Percentiles rank a stretch among this genome's conserved stretches.
Conservation (phyloP, 2,797 vertebrate genomes). For the Manis crassicaudata region DNA sequence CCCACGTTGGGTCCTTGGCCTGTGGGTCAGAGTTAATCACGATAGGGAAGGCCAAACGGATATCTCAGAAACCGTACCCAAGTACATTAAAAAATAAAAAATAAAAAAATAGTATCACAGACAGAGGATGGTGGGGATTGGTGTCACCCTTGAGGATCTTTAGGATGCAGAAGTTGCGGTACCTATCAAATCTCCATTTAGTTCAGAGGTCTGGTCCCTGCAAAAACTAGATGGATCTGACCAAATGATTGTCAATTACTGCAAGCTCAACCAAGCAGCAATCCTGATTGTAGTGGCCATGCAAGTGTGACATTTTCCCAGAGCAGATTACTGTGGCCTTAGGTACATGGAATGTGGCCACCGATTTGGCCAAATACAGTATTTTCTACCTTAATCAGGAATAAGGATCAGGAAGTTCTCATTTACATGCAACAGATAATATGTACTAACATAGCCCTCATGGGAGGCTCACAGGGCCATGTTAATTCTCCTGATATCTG, state of each 20-base stretch:
- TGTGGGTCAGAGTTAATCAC: not conserved
- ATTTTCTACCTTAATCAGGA: not conserved
- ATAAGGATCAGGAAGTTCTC: not conserved
- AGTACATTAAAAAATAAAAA: not conserved
- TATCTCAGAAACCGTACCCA: not conserved
- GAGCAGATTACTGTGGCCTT: not conserved
- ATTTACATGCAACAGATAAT: not conserved
- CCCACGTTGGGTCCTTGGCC: not conserved
- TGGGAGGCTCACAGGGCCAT: not conserved
- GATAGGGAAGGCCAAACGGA: not conserved
- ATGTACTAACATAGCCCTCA: not conserved
- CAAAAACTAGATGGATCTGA: not conserved
- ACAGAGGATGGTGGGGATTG: not conserved
- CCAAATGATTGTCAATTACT: not conserved
- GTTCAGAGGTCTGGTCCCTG: not conserved
- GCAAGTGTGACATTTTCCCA: not conserved
- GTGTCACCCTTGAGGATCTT: not conserved
- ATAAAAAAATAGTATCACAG: not conserved
- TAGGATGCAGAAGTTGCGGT: not conserved
- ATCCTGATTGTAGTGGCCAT: not conserved
- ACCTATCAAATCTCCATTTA: not conserved
- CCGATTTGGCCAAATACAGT: not conserved
- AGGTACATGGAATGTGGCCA: not conserved
- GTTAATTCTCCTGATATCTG: not conserved
- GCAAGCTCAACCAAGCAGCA: not conserved